These are phyloP conservation scores for Rhagoletis zephyria DNA, from an alignment of 1,140 invertebrate species.

Conservation along the genomic window DNA sequence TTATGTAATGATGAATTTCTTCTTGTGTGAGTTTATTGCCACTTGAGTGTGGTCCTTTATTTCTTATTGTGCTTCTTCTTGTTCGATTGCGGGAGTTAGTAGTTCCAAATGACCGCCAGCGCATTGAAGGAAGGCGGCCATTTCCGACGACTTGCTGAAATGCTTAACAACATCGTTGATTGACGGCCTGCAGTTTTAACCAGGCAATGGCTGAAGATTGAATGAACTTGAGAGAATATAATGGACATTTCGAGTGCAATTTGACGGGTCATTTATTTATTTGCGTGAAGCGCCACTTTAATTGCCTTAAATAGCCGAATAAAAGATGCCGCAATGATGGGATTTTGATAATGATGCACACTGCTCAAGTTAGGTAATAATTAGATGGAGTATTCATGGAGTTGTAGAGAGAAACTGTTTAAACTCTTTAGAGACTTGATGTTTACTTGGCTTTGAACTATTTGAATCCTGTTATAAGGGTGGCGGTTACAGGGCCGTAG, in stretches of 20 bases:
- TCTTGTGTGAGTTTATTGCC: constrained; percentile 13
- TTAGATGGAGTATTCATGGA: neutral
- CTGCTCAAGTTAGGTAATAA: neutral
- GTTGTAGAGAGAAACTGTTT: constrained; percentile 10
- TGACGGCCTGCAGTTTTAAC: neutral
- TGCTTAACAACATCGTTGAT: constrained; percentile 36
- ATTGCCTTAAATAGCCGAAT: constrained; percentile 46
- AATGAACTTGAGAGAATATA: neutral
- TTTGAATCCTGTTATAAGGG: too few species aligned
- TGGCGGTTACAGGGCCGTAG: too few species aligned
- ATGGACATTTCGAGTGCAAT: neutral
- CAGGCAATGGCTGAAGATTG: neutral
- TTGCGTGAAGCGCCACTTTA: constrained; percentile 49
- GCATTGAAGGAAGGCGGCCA: constrained; percentile 29
- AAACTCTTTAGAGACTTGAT: neutral
- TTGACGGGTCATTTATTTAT: constrained; percentile 46
- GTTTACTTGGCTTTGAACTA: neutral
- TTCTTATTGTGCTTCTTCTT: neutral
- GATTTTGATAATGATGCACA: neutral
- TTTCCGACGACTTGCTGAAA: constrained; percentile 39
- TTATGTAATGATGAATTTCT: constrained; percentile 47
- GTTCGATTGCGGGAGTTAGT: constrained; percentile 7
- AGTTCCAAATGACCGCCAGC: constrained; percentile 2
- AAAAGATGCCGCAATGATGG: neutral
- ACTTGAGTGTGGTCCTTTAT: constrained; percentile 45